Percentiles rank a stretch among this genome's conserved stretches.
Evolutionary conservation across 35 echinoderm and acorn worm species (phyloP).

Genomic region (Apostichopus parvimensis): DNA sequence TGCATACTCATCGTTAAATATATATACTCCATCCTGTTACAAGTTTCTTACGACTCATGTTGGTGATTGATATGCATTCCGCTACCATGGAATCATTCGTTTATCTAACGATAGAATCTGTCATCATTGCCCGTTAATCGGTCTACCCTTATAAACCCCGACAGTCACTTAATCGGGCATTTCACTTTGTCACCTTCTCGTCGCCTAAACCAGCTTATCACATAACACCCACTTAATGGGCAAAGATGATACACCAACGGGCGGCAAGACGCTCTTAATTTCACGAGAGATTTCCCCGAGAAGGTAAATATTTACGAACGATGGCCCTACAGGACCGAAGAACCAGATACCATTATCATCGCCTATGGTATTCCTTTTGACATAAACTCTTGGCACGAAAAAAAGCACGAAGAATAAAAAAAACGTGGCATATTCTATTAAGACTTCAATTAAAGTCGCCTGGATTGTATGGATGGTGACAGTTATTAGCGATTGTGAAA

Average conservation of each 20-base stretch:
- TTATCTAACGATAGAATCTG: not conserved
- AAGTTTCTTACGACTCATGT: too few relatives aligned
- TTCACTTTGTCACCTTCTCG: not conserved
- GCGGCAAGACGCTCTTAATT: conserved; percentile 1
- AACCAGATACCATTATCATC: not conserved
- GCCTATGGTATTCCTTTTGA: not conserved
- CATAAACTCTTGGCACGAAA: not conserved
- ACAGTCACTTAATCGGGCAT: not conserved
- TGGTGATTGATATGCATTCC: too few relatives aligned
- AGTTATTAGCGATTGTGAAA: not conserved
- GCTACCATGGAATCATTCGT: not conserved
- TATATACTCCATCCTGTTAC: too few relatives aligned
- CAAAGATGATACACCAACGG: not conserved
- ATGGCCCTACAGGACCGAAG: not conserved
- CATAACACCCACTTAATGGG: conserved; percentile 20
- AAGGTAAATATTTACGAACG: conserved; percentile 31
- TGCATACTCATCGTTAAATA: too few relatives aligned
- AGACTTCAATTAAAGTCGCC: not conserved
- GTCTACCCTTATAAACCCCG: not conserved
- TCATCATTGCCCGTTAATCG: not conserved
- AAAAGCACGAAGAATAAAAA: not conserved
- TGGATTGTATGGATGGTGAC: not conserved
- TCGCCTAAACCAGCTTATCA: not conserved
- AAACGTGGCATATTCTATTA: not conserved
- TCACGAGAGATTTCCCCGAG: not conserved